These are phyloP conservation scores for Aurelia aurita DNA, from an alignment of 30 jellyfish, hydroid and myxozoan genomes.

Conservation along the genomic window DNA sequence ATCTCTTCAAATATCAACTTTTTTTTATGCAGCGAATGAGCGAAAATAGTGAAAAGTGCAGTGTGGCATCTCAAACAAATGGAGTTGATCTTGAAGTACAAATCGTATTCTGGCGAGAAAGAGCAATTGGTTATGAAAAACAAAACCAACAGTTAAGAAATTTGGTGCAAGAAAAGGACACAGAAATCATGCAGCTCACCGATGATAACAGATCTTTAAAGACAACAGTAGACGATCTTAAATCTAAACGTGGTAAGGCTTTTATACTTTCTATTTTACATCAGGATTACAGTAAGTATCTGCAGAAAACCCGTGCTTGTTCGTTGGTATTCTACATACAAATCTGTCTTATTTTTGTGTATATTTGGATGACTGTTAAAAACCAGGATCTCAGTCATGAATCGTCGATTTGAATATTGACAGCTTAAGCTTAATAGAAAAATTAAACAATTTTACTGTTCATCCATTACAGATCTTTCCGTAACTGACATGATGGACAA, in stretches of 20 bases:
- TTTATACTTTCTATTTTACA: neutral
- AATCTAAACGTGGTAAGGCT: neutral
- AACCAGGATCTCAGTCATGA: no score
- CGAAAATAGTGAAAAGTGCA: constrained; percentile 10
- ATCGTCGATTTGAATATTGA: no score
- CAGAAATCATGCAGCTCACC: constrained; percentile 11
- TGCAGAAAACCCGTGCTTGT: no score
- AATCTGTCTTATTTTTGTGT: no score
- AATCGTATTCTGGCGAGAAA: neutral
- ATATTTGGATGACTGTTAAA: no score
- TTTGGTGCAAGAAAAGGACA: constrained; percentile 10
- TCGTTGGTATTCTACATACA: no score
- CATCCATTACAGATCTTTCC: no score
- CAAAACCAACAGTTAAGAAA: constrained; percentile 6
- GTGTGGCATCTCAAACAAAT: constrained; percentile 14
- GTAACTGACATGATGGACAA: no score
- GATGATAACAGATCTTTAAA: constrained; percentile 2
- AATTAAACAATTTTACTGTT: no score
- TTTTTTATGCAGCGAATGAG: constrained; percentile 20
- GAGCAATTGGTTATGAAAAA: constrained; percentile 10
- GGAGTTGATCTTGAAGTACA: constrained; percentile 19
- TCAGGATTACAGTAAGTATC: no score
- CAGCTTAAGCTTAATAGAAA: no score
- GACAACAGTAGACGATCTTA: constrained; percentile 1
- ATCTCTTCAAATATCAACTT: neutral